These are phyloP conservation scores for Neotragus pygmaeus DNA, from an alignment of 2,113 vertebrate genomes.

Conservation along the genomic window DNA sequence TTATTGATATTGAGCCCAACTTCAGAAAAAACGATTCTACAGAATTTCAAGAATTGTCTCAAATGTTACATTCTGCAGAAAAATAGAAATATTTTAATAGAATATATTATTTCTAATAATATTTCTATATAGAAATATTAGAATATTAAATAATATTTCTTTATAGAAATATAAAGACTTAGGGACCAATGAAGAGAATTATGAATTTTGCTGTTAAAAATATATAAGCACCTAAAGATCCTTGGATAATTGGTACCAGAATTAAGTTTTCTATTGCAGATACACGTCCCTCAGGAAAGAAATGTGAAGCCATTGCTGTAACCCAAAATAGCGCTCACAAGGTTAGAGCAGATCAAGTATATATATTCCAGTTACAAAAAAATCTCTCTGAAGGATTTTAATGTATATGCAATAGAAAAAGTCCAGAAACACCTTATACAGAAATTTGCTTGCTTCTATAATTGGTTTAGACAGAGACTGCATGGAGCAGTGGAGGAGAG, in stretches of 20 bases:
- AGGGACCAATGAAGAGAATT: not conserved
- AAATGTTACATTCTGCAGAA: not conserved
- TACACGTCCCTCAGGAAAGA: not conserved
- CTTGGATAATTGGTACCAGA: not conserved
- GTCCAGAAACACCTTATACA: not conserved
- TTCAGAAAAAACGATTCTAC: not conserved
- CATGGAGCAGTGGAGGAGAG: not conserved
- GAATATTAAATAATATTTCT: no score
- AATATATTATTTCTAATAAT: no score
- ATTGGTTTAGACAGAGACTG: not conserved
- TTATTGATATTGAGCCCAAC: not conserved
- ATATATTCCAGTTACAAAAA: not conserved
- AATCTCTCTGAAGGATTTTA: not conserved
- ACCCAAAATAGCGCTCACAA: not conserved
- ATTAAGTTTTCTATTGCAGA: not conserved
- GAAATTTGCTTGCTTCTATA: not conserved
- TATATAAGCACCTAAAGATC: not conserved
- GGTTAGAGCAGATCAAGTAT: not conserved
- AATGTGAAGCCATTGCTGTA: not conserved
- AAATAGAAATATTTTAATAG: no score
- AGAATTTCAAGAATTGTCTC: not conserved
- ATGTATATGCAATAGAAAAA: not conserved
- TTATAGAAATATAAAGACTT: not conserved
- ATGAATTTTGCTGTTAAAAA: not conserved
- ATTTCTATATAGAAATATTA: no score